Conservation (phyloP, 2,113 vertebrate genomes). For the Lontra canadensis region DNA sequence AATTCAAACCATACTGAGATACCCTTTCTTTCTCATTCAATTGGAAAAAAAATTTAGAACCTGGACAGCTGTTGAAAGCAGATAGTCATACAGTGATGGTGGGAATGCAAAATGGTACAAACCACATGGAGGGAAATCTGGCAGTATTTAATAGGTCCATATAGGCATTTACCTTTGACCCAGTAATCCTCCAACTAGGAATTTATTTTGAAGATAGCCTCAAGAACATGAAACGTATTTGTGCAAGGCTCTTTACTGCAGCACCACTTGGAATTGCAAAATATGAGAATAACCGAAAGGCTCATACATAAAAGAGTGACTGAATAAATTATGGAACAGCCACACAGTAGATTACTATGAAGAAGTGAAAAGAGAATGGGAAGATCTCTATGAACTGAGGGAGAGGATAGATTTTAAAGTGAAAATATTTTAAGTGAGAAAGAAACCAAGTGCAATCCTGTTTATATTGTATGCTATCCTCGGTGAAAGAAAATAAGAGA, state of each 20-base stretch:
- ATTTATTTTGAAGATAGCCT: not conserved
- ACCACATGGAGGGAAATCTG: not conserved
- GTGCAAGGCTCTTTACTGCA: not conserved
- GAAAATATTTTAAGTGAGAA: not conserved
- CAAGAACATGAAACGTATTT: not conserved
- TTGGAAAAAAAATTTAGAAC: not conserved
- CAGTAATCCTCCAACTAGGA: not conserved
- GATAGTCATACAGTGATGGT: too few species aligned
- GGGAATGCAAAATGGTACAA: not conserved
- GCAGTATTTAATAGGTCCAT: not conserved
- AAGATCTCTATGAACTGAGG: not conserved
- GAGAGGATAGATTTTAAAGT: not conserved
- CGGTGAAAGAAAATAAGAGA: not conserved
- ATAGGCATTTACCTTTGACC: not conserved
- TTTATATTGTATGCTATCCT: too few species aligned
- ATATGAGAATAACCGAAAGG: not conserved
- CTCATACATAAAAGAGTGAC: not conserved
- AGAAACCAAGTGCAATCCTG: not conserved
- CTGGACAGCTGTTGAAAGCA: not conserved
- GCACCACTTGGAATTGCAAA: not conserved
- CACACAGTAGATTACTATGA: not conserved
- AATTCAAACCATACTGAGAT: not conserved
- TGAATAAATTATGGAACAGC: not conserved
- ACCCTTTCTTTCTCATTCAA: not conserved
- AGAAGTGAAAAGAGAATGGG: not conserved